A percentile compares a stretch with the other conserved stretches of the same genome.
phyloP scores from a whole-genome alignment of 1,140 invertebrate genomes.

The Cyrtorhinus lividipennis region DNA sequence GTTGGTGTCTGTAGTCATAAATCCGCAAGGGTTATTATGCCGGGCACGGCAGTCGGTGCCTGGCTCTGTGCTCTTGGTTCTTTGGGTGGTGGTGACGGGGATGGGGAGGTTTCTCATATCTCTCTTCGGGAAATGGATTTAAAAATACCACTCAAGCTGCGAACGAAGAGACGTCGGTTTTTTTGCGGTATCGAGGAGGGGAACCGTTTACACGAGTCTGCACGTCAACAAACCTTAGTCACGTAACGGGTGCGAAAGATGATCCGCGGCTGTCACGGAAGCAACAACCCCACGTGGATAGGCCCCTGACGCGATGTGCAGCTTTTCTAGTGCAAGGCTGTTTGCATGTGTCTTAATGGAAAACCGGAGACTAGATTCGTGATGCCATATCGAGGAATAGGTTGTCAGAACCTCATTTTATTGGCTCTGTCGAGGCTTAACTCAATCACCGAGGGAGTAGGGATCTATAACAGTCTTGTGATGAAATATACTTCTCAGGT shows the following conservation, averaged over 20 bases:
- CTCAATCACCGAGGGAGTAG: too few species aligned
- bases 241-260: background rate
- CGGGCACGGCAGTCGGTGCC: background rate
- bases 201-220: background rate
- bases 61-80: background rate
- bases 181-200: background rate
- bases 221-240: background rate
- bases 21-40: background rate
- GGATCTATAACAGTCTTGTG: too few species aligned
- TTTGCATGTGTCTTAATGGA: too few species aligned
- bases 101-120: background rate
- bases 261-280: background rate
- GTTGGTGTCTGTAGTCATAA: background rate
- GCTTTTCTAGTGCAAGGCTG: too few species aligned
- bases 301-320: too few species aligned
- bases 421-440: too few species aligned
- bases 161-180: background rate
- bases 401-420: too few species aligned
- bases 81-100: background rate
- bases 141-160: too few species aligned
- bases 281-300: too few species aligned
- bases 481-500: too few species aligned
- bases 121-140: background rate
- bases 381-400: too few species aligned
- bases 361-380: too few species aligned